Evolutionary conservation across 2,113 vertebrate species (phyloP), one percentile per base, ranked within the genome.

Genomic region (Thryonomys swinderianus): DNA sequence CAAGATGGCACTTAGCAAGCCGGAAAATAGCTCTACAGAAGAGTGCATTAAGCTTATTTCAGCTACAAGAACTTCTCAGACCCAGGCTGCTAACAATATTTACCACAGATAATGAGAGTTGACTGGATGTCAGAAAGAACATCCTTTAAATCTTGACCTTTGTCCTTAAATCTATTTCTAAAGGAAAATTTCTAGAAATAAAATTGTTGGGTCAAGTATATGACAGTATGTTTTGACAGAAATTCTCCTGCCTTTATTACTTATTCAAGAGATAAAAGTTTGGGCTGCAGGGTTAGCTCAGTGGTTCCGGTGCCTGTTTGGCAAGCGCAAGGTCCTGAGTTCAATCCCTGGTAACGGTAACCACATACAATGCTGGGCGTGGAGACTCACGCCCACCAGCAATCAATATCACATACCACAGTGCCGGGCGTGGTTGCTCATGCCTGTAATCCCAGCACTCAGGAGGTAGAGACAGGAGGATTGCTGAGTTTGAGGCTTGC

Each of bases 261-360:
- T 95, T 79, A 67, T 18, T 92, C 40, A 91, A 91, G 55, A 69
- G 32, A 91, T 37, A n/a, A n/a, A n/a, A n/a, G n/a, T n/a, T n/a
- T n/a, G n/a, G n/a, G n/a, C n/a, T n/a, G n/a, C n/a, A n/a, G n/a
- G n/a, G n/a, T n/a, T n/a, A n/a, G n/a, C n/a, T n/a, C n/a, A n/a
- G n/a, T n/a, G n/a, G n/a, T n/a, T n/a, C n/a, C n/a, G n/a, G n/a
- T n/a, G n/a, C n/a, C n/a, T n/a, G n/a, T n/a, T n/a, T n/a, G n/a
- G n/a, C n/a, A n/a, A n/a, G n/a, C n/a, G n/a, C n/a, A n/a, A n/a
- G n/a, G n/a, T n/a, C n/a, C n/a, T n/a, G n/a, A n/a, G n/a, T n/a
- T n/a, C n/a, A n/a, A n/a, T n/a, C n/a, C n/a, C n/a, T n/a, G n/a
- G n/a, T n/a, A n/a, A n/a, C n/a, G n/a, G n/a, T n/a, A n/a, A n/a